Evolutionary conservation across 2,888 invertebrate species (phyloP).

Genomic region (Rhogogaster chlorosoma): DNA sequence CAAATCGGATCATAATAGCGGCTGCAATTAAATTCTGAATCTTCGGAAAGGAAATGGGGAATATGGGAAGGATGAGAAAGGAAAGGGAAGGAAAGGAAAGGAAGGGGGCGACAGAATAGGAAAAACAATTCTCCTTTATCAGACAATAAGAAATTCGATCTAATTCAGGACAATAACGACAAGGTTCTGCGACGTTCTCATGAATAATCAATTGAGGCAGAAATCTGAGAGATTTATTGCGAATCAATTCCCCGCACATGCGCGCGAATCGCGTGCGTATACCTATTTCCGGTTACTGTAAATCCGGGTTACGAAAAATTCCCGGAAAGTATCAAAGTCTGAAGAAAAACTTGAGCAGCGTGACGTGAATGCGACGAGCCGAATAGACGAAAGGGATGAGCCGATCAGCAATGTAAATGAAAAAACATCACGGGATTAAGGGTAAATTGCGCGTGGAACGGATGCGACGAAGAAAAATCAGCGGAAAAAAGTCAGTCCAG

Average conservation of each 20-base stretch:
- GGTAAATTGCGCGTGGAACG: not conserved
- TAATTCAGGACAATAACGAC: not conserved
- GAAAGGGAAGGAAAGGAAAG: not conserved
- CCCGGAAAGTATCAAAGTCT: not conserved
- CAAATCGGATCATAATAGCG: not conserved
- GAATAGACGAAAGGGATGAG: not conserved
- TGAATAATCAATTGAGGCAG: slow-evolving; percentile 15
- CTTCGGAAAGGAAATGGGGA: not conserved
- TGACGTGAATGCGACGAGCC: not conserved
- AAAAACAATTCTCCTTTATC: not conserved
- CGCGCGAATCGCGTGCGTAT: not conserved
- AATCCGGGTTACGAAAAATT: not conserved
- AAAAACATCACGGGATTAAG: not conserved
- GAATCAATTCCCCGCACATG: not conserved
- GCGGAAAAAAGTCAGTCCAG: not conserved
- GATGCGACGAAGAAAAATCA: not conserved
- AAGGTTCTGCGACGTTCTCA: not conserved
- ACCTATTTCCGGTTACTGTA: not conserved
- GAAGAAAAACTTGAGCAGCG: not conserved
- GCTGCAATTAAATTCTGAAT: not conserved
- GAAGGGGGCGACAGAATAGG: not conserved
- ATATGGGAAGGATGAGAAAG: not conserved
- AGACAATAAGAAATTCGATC: not conserved
- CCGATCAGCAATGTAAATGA: not conserved
- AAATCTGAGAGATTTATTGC: not conserved